Evolutionary conservation across 1,140 invertebrate genomes (phyloP).

Genomic region (Micrasema longulum): DNA sequence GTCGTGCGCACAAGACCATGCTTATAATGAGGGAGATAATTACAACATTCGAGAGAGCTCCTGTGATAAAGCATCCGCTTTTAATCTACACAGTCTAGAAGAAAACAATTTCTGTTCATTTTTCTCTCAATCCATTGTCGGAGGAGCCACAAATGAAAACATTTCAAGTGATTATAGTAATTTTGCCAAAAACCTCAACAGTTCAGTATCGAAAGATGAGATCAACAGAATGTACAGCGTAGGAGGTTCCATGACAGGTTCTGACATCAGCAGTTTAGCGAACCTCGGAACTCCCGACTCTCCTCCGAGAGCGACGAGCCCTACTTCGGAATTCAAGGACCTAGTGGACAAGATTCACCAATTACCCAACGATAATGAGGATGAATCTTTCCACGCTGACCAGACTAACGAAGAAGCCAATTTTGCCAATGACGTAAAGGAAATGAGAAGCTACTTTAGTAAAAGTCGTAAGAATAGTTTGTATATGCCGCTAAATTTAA

Average conservation of each 20-base stretch:
- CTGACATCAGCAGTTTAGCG: conserved; percentile 75
- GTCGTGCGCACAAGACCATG: conserved; percentile 17
- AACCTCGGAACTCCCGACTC: conserved; percentile 75
- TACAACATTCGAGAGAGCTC: conserved; percentile 35
- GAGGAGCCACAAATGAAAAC: conserved; percentile 44
- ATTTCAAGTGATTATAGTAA: conserved; percentile 52
- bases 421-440: conserved; percentile 58
- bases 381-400: conserved; percentile 9
- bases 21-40: conserved; percentile 39
- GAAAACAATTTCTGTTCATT: conserved; percentile 50
- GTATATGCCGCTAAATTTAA: conserved; percentile 68
- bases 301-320: conserved; percentile 81
- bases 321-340: conserved; percentile 77
- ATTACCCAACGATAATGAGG: conserved; percentile 59
- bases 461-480: conserved; percentile 69
- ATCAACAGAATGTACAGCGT: conserved; percentile 49
- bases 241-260: conserved; percentile 69
- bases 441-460: conserved; percentile 59
- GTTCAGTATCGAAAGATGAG: conserved; percentile 52
- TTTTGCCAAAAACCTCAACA: conserved; percentile 51
- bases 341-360: conserved; percentile 77
- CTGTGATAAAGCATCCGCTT: conserved; percentile 46
- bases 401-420: conserved; percentile 39
- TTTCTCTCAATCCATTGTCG: conserved; percentile 45
- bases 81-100: conserved; percentile 50